Conservation (phyloP, 1,140 invertebrate species). For the Cryptotermes secundus region DNA sequence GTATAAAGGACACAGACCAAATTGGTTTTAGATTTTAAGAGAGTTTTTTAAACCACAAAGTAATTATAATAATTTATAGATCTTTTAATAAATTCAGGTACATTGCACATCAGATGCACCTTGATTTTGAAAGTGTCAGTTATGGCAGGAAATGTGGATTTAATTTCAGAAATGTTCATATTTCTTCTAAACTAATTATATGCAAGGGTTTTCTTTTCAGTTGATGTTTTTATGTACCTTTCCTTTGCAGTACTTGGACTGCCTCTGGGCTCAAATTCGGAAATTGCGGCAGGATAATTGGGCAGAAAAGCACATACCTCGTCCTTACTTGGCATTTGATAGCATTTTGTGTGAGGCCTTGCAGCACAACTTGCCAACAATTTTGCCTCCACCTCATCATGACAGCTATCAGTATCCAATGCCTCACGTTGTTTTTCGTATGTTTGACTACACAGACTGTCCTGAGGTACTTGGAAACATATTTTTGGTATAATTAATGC, state of each 20-base stretch:
- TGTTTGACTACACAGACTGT: constrained; percentile 99
- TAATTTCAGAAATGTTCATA: no score
- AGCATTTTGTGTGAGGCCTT: constrained; percentile 91
- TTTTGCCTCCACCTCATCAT: constrained; percentile 88
- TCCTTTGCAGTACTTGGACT: constrained; percentile 79
- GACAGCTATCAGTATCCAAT: constrained; percentile 86
- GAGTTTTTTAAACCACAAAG: no score
- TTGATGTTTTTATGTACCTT: no score
- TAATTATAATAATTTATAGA: no score
- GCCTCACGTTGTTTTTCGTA: constrained; percentile 85
- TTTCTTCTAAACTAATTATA: no score
- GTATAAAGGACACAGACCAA: no score
- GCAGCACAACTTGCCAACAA: constrained; percentile 89
- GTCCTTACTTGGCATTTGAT: constrained; percentile 96
- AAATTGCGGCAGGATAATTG: constrained; percentile 93
- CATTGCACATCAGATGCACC: no score
- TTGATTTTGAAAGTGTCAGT: no score
- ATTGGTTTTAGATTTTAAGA: no score
- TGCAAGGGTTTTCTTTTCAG: no score
- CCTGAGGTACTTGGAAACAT: constrained; percentile 69
- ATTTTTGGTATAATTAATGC: neutral
- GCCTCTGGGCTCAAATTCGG: constrained; percentile 92
- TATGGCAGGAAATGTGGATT: no score
- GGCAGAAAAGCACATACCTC: constrained; percentile 94
- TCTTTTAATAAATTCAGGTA: no score